Evolutionary conservation across 2,113 vertebrate species (phyloP).

Genomic region (Verasper variegatus): DNA sequence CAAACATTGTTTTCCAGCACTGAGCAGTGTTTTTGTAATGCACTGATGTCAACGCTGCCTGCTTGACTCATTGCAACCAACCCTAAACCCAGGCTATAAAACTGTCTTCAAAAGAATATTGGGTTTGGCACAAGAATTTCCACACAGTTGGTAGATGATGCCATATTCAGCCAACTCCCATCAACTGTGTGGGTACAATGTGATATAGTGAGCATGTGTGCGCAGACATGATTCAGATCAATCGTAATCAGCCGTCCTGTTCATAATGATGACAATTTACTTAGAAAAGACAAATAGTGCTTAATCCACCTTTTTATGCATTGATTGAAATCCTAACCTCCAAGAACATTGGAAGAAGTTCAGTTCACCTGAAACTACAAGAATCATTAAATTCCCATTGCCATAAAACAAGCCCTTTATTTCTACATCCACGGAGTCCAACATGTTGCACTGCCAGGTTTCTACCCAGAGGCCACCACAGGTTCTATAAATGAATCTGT

Average conservation of each 20-base stretch:
- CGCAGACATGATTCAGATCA: neutral
- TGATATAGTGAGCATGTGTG: neutral
- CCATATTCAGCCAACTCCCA: constrained; percentile 25
- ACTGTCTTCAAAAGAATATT: constrained; percentile 29
- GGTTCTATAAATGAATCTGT: too few species aligned
- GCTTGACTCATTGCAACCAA: constrained; percentile 34
- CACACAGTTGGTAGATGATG: neutral
- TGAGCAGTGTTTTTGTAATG: constrained; percentile 24
- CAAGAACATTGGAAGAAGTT: too few species aligned
- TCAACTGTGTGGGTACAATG: neutral
- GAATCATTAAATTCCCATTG: too few species aligned
- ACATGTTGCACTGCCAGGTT: too few species aligned
- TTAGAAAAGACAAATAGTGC: too few species aligned
- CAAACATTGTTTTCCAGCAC: neutral
- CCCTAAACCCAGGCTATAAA: constrained; percentile 37
- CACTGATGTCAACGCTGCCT: constrained; percentile 22
- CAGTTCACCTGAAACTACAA: neutral
- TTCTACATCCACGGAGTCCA: too few species aligned
- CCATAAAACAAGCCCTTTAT: too few species aligned
- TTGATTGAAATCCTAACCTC: too few species aligned
- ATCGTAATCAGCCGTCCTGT: neutral
- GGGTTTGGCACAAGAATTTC: neutral
- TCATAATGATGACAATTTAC: too few species aligned
- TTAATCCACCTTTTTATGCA: too few species aligned
- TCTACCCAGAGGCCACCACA: too few species aligned